Conservation (phyloP, 2,888 invertebrate species). For the Agonopterix subpropinquella region DNA sequence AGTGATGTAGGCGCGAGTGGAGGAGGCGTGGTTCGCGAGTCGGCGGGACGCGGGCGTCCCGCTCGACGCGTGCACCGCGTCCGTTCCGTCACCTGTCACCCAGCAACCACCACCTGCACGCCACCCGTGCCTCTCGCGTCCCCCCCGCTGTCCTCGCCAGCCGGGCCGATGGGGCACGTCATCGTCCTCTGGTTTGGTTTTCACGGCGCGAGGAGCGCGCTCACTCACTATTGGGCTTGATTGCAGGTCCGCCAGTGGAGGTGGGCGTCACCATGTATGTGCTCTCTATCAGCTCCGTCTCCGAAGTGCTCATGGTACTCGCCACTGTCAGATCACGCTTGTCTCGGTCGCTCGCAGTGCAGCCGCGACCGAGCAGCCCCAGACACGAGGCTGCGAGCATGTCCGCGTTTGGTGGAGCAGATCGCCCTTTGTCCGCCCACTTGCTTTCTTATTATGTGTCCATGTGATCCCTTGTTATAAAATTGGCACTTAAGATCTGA, state of each 20-base stretch:
- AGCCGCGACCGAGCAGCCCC: conserved; percentile 71
- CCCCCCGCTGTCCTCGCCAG: conserved; percentile 30
- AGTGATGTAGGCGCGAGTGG: conserved; percentile 34
- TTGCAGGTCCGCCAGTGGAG: conserved; percentile 97
- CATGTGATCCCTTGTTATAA: conserved; percentile 14
- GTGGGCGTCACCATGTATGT: conserved; percentile 99
- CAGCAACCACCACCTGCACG: conserved; percentile 16
- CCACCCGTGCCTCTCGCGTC: conserved; percentile 38
- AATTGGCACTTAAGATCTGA: conserved; percentile 10
- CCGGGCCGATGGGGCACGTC: conserved; percentile 57
- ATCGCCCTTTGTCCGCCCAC: conserved; percentile 62
- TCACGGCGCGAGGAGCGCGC: conserved; percentile 53
- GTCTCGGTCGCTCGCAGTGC: conserved; percentile 52
- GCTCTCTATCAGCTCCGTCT: conserved; percentile 98
- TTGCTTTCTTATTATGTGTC: conserved; percentile 71
- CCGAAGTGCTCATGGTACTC: conserved; percentile 98
- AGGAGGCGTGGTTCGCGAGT: conserved; percentile 12
- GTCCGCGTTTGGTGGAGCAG: conserved; percentile 68
- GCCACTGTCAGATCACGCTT: conserved; percentile 69
- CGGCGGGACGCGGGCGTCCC: conserved; percentile 13
- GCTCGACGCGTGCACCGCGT: conserved; percentile 6
- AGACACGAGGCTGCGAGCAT: conserved; percentile 75
- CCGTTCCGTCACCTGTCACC: conserved; percentile 5
- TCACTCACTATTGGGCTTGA: conserved; percentile 71
- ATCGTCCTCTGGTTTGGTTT: conserved; percentile 63